These are phyloP conservation scores for Gallinago paraguaiae DNA, from an alignment of 2,113 vertebrate species.

Conservation along the genomic window DNA sequence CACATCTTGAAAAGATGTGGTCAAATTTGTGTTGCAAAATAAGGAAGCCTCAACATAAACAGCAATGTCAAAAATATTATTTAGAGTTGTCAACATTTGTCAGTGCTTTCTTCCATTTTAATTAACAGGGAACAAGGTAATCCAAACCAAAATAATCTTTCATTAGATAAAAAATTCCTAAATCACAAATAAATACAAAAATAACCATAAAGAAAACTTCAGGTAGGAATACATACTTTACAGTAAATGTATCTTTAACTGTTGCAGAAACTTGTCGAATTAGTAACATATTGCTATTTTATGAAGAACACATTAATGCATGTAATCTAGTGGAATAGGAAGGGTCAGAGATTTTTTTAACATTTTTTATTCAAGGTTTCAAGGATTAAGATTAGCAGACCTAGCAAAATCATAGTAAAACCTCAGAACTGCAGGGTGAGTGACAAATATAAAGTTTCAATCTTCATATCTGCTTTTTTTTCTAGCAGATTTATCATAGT, in stretches of 20 bases:
- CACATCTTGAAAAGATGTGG: background rate
- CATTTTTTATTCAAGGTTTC: background rate
- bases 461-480: background rate
- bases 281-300: background rate
- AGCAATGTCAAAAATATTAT: background rate
- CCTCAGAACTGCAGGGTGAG: background rate
- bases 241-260: background rate
- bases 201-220: background rate
- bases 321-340: background rate
- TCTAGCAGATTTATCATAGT: background rate
- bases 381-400: background rate
- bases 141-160: background rate
- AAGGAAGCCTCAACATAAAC: background rate
- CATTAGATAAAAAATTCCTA: background rate
- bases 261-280: background rate
- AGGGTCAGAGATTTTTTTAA: background rate
- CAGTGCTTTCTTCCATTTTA: background rate
- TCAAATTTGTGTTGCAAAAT: background rate
- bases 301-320: background rate
- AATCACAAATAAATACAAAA: background rate
- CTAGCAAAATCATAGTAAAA: background rate
- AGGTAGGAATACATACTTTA: background rate
- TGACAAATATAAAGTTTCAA: background rate
- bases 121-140: background rate
- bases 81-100: background rate